These are phyloP conservation scores for Pheosia tremula DNA, from an alignment of 2,888 invertebrate genomes.

Conservation along the genomic window DNA sequence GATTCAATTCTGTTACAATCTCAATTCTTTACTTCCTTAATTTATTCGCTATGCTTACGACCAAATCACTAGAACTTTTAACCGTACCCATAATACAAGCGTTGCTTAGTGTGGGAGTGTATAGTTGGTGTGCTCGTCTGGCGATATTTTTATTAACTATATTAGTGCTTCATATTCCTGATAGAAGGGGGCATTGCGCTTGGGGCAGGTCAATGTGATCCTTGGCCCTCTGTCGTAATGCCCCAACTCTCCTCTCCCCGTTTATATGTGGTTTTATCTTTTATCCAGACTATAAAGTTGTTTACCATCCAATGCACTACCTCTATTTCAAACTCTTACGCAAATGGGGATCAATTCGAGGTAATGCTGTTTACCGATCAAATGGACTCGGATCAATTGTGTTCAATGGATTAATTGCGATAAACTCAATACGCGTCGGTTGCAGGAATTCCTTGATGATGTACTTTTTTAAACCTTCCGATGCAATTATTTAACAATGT, in stretches of 20 bases:
- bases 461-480: not conserved
- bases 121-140: no score
- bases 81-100: no score
- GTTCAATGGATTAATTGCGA: conserved; percentile 17
- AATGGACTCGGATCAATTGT: conserved; percentile 19
- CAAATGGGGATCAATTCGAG: conserved; percentile 11
- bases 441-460: conserved; percentile 25
- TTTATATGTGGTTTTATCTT: not conserved
- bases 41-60: not conserved
- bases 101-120: no score
- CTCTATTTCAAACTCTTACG: conserved; percentile 13
- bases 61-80: no score
- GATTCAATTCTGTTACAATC: not conserved
- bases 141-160: no score
- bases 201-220: not conserved
- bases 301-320: conserved; percentile 12
- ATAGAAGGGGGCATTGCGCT: no score
- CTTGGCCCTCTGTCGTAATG: not conserved
- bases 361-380: conserved; percentile 26
- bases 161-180: no score
- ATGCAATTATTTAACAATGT: not conserved
- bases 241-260: not conserved
- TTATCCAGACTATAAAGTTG: not conserved
- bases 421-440: conserved; percentile 23
- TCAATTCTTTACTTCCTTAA: not conserved